Evolutionary conservation across 2,888 invertebrate genomes (phyloP), one percentile per base, ranked within the genome.

Genomic region (Lingula anatina): DNA sequence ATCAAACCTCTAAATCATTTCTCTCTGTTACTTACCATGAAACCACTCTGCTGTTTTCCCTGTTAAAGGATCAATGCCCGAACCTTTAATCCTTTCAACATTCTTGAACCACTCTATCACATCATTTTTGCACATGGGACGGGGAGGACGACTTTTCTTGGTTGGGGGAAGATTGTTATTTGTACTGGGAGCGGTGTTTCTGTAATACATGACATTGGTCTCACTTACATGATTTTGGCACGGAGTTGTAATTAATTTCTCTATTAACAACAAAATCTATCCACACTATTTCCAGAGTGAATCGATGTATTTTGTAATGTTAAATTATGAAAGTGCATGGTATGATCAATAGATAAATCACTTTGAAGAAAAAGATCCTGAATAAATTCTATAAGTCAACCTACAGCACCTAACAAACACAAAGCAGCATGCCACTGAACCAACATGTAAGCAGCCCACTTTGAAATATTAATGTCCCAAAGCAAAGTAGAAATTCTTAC

Each of bases 61-160:
- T 15, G 78, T 78, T 35, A 68, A 65, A 0, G 83, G 81, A 59
- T 86, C 85, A 26, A 85, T 64, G 1, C 86, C 87, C 5, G 85
- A 83, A 21, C 83, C 83, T 54, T 83, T 81, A 36, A 80, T 79
- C 57, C 83, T 75, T 73, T 89, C 89, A 37, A 83, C 81, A 9
- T 79, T 80, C 55, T 80, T 77, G 77, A 87, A 89, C 90, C 90
- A 90, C 53, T 85, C 83, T 49, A 88, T 69, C n/a, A 89, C 86
- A 0, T 86, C 86, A 40, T 84, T 83, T 62, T 83, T 81, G 62
- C 81, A 84, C 0, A 84, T 83, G 0, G 89, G 88, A 46, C 75
- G 66, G 7, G 75, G 71, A 18, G 76, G 74, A 15, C 75, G 65
- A 0, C 49, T 47, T 44, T 57, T 57, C 35, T 53, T 28, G 23